A percentile compares a stretch with the other conserved stretches of the same genome.
phyloP scores from a whole-genome alignment of 2,888 invertebrate species.

The Nemotelus pantherinus region DNA sequence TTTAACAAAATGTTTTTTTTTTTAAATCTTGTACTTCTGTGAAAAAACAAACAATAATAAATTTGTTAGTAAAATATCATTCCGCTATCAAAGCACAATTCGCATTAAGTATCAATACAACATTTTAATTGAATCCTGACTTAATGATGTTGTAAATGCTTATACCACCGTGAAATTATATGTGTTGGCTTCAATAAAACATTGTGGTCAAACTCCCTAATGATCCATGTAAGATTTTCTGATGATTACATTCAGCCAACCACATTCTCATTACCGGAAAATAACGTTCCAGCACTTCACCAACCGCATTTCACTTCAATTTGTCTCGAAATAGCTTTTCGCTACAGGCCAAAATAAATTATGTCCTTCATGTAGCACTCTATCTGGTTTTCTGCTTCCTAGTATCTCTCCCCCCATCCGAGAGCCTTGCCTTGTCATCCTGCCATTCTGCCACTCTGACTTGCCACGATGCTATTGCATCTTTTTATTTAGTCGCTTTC shows the following conservation, averaged over 20 bases:
- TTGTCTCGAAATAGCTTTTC: constrained; percentile 40
- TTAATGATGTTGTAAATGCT: constrained; percentile 17
- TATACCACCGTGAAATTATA: constrained; percentile 28
- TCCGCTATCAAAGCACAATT: too few relatives aligned
- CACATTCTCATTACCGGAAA: constrained; percentile 38
- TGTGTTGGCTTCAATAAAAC: constrained; percentile 34
- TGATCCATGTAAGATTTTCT: constrained; percentile 39
- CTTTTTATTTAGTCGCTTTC: constrained; percentile 23
- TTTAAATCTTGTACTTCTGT: too few relatives aligned
- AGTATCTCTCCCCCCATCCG: neutral
- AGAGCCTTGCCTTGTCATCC: neutral
- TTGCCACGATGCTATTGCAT: neutral
- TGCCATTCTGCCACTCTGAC: neutral
- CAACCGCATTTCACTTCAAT: constrained; percentile 39
- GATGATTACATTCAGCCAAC: constrained; percentile 36
- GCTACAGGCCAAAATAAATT: constrained; percentile 34
- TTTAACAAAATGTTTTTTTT: too few relatives aligned
- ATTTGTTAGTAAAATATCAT: too few relatives aligned
- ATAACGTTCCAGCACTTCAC: constrained; percentile 22
- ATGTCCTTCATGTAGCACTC: constrained; percentile 37
- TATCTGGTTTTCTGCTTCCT: neutral
- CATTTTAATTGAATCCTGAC: constrained; percentile 27
- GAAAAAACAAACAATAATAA: too few relatives aligned
- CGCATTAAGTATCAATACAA: too few relatives aligned
- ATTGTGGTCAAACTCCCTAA: constrained; percentile 36